Base-by-base conservation (phyloP, 2,797 vertebrate species). In the Eleutherodactylus coqui region DNA sequence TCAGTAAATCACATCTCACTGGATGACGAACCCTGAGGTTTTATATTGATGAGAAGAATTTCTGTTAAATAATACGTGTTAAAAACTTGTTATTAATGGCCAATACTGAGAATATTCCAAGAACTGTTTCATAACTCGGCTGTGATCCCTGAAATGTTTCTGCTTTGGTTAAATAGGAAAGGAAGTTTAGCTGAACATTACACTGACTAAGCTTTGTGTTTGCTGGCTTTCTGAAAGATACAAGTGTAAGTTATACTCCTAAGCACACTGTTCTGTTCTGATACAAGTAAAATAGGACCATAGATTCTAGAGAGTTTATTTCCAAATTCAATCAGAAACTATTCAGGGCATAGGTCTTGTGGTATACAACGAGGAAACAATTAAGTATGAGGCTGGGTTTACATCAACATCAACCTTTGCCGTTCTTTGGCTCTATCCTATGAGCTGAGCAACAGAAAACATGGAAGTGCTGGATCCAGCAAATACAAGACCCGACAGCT, bases 91-190 rank as follows among this genome's bases (percentile, higher is more conserved):
- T 85, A 72, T 60, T 80, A 73, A 75, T 75, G 41, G 76, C 34
- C 53, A 60, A 53, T 82, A 47, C 55, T 82, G 80, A 75, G 80
- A 86, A 82, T 70, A 69, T 86, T 86, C 85, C 73, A 86, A 53
- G 80, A 86, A 86, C 41, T 72, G 62, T 83, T 86, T 41, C 73
- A 82, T 77, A 86, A 86, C 79, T 69, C 43, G 38, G 62, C 80
- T 77, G 32, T 14, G n/a, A 83, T 69, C 80, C 79, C 62, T 85
- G 77, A 45, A 75, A 81, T 51, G 43, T 80, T 85, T 72, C 51
- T 78, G 29, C 47, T 69, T 55, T 64, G 11, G 85, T 69, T 82
- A 69, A 82, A 76, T 77, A 53, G 27, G 47, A 76, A 36, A 53
- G 27, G 47, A 76, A 36, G 8, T 53, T 75, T 77, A 76, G 47